Base-by-base conservation (phyloP, 2,113 vertebrate genomes). In the Sinosuthora webbiana region DNA sequence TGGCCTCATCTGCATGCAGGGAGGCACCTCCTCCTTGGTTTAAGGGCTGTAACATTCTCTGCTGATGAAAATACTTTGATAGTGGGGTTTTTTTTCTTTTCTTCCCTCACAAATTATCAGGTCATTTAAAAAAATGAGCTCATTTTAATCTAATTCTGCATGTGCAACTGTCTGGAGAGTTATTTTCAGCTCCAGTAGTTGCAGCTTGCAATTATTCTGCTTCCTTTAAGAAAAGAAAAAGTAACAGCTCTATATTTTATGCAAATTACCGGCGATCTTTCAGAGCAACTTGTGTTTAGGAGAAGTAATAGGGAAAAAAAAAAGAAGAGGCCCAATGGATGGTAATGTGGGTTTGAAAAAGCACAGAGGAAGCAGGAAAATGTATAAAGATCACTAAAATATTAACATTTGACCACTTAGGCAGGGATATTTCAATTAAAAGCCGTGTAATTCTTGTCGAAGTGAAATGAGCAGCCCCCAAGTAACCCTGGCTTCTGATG, bases 61-160 rank as follows among this genome's bases (percentile, higher is more conserved):
- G 5, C 86, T 96, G 94, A 97, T 93, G 95, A 97, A 97, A 95
- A 96, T 67, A 95, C 83, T 67, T 95, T 94, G 91, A 83, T 69
- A 59, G 12, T 49, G 4, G 41, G 41, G 41, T 23, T 49, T 24
- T 18, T 10, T 27, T 74, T 95, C 86, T 97, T 83, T 81, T 25
- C 8, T 0, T 6, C 0, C 31, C 70, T 88, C 96, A 94, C 95
- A 97, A 96, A 97, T 97, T 98, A 97, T 94, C 94, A 97, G 95
- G 95, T 97, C 90, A 92, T 97, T 98, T 97, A 81, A 97, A 98
- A 97, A 98, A 97, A 97, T 94, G 90, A 96, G 93, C 97, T 97
- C 94, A 95, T 97, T 98, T 97, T 97, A 97, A 97, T 97, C 97
- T 98, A 98, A 97, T 97, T 97, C 93, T 94, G 94, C 96, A 94